Evolutionary conservation across 2,888 invertebrate species (phyloP), one percentile per base, ranked within the genome.

Genomic region (Drosophila testacea): DNA sequence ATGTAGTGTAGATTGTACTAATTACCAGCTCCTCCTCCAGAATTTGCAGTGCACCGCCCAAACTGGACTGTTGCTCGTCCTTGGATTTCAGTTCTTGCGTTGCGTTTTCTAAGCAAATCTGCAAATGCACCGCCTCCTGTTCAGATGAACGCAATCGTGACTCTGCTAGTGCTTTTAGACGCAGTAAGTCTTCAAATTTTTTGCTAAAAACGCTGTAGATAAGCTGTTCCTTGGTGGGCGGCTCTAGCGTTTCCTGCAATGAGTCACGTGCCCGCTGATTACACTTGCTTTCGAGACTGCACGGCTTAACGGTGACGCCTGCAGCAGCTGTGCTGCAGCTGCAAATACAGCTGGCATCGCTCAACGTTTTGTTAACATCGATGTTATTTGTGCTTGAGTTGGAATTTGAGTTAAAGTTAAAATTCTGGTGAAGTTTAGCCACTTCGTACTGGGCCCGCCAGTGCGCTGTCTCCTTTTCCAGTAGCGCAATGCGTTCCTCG

Each of bases 361-460:
- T 60, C 41, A 77, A 64, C 39, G 64, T 47, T 54, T 65, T 59
- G 68, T 67, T 71, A 72, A 76, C 73, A 79, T 89, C 85, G 61
- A 71, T 69, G 62, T 65, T 77, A 13, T n/a, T 50, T 36, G 74
- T 13, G 64, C 59, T 78, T 47, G 68, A 89, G 71, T 79, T 92
- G 27, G 70, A 59, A 56, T 59, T 79, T 46, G 68, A 89, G 71
- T 79, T 92, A 22, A 69, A 59, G 59, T 59, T 79, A 5, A 94
- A 80, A 93, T 75, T 79, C 68, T 90, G 90, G 57, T 79, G 81
- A 28, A 91, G 93, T 91, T 95, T 94, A 32, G 95, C 90, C 50
- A 96, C 93, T 82, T 96, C 95, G 88, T 95, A 95, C 91, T 96
- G 96, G 1, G 95, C 93, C 89, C 95, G 94, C 95, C 95, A 96